Evolutionary conservation across 2,888 invertebrate genomes (phyloP), one percentile per base, ranked within the genome.

Genomic region (Volucella inflata): DNA sequence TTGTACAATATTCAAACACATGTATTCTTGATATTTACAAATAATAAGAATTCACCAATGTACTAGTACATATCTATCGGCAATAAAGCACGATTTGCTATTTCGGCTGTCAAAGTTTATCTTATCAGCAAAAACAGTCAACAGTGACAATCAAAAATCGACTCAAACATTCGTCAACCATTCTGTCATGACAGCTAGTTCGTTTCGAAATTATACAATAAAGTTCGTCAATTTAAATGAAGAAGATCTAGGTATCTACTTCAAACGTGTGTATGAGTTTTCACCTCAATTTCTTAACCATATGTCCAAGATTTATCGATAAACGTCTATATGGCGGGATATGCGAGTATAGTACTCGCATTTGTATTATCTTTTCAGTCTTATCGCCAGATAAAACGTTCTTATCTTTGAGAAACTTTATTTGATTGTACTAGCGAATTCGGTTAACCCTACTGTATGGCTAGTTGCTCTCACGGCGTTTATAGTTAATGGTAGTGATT

Each of bases 331-430:
- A 36, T 10, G 42, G 42, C 46, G 11, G 2, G 46, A 40, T 65
- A 9, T 51, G n/a, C 30, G 30, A 6, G 30, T 30, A 30, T 30
- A n/a, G n/a, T n/a, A 30, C 30, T 6, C 6, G 30, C 6, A 30
- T 30, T 30, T 1, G 30, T 30, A 8, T 62, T 51, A 50, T n/a
- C 70, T n/a, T 71, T 50, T 10, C 46, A 46, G 16, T 1, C 53
- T 74, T 74, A 80, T 74, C 80, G 12, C 16, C 14, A 68, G 74
- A 80, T 80, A 80, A 68, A 74, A 21, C 16, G 36, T 48, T 68
- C 62, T 68, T 80, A 80, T 80, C 80, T 72, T n/a, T 30, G 12
- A 68, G 44, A 36, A 17, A 17, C 9, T 50, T 30, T 50, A 55
- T 50, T 64, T 30, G 11, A 4, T 21, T 51, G 36, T 44, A 68